Conservation (phyloP, 2,797 vertebrate species). For the Scolopax bukidnonensis region DNA sequence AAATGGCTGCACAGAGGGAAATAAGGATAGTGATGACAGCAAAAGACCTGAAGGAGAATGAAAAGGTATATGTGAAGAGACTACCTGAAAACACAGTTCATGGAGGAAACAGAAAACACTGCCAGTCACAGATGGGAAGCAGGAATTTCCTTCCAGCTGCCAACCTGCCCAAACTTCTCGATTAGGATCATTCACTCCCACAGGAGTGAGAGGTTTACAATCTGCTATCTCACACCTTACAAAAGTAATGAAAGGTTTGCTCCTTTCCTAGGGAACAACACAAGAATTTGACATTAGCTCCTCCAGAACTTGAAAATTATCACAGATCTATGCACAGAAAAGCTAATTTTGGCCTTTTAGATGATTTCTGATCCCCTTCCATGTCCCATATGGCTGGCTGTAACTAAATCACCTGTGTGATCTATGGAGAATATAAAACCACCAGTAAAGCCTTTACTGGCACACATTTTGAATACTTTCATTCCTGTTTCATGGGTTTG, state of each 20-base stretch:
- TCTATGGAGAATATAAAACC: neutral
- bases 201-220: neutral
- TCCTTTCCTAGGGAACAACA: neutral
- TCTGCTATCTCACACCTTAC: neutral
- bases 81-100: neutral
- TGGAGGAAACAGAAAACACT: neutral
- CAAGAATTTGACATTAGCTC: neutral
- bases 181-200: neutral
- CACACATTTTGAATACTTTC: neutral
- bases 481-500: neutral
- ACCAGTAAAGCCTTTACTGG: neutral
- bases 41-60: neutral
- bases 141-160: neutral
- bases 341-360: neutral
- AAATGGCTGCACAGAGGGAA: neutral
- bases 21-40: neutral
- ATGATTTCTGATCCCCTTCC: neutral
- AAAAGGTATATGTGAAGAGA: neutral
- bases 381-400: neutral
- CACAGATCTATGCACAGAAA: neutral
- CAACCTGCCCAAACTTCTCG: neutral
- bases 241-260: neutral
- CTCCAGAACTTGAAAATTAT: neutral
- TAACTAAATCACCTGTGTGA: neutral
- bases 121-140: neutral